Evolutionary conservation across 2,797 vertebrate species (phyloP).

Genomic region (Avahi laniger): DNA sequence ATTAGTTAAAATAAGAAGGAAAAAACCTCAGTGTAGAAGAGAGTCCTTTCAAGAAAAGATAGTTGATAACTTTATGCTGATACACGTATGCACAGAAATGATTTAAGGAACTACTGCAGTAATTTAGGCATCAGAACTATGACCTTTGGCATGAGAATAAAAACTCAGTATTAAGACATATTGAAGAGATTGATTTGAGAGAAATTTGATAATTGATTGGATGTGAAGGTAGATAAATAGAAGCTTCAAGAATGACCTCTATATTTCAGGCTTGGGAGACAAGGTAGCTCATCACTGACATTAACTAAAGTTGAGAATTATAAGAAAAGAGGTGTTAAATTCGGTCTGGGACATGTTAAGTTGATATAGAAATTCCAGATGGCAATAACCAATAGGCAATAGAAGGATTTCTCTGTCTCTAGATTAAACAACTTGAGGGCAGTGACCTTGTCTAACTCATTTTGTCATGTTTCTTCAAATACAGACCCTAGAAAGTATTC

Average conservation of each 20-base stretch:
- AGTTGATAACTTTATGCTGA: neutral
- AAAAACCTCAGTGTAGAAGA: neutral
- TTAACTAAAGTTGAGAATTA: neutral
- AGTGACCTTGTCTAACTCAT: neutral
- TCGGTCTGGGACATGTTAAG: neutral
- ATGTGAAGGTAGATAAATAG: neutral
- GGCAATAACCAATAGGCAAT: neutral
- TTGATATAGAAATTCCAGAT: neutral
- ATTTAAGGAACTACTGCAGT: neutral
- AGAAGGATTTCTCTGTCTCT: neutral
- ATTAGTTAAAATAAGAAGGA: neutral
- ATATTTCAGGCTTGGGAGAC: neutral
- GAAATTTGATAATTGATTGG: neutral
- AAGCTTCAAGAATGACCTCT: neutral
- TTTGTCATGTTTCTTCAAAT: slow-evolving; percentile 17
- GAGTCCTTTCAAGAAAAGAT: neutral
- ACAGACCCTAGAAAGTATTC: neutral
- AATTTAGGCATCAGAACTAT: neutral
- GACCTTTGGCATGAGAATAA: neutral
- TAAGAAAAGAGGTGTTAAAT: neutral
- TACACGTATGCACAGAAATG: neutral
- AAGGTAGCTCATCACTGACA: neutral
- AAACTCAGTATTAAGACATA: neutral
- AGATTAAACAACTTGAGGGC: neutral
- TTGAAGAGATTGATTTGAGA: neutral